phyloP scores from a whole-genome alignment of 2,888 invertebrate species.

The Eulithis testata region DNA sequence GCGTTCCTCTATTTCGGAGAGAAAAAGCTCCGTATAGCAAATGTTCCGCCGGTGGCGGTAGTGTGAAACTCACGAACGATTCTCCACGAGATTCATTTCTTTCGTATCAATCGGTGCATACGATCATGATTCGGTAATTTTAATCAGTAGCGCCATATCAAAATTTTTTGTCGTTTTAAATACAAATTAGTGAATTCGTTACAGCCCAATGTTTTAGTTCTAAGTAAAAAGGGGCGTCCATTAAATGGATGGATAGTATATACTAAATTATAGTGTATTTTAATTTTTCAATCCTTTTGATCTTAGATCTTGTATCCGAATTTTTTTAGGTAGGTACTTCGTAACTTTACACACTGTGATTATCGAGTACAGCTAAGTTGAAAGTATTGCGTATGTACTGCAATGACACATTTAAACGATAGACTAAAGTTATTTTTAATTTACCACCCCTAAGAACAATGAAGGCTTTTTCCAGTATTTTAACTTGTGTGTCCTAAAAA shows the following conservation, averaged over 20 bases:
- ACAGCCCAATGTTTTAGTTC: constrained; percentile 56
- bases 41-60: constrained; percentile 32
- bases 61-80: neutral
- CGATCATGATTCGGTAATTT: constrained; percentile 23
- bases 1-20: constrained; percentile 74
- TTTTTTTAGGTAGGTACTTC: constrained; percentile 28
- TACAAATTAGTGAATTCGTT: constrained; percentile 50
- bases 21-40: constrained; percentile 79
- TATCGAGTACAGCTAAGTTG: constrained; percentile 40
- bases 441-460: constrained; percentile 18
- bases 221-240: constrained; percentile 59
- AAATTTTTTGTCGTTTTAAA: constrained; percentile 48
- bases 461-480: constrained; percentile 54
- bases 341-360: constrained; percentile 48
- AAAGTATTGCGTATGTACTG: constrained; percentile 25
- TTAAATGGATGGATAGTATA: constrained; percentile 70
- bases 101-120: constrained; percentile 13
- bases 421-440: constrained; percentile 21
- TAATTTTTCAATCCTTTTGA: constrained; percentile 46
- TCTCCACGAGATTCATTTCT: constrained; percentile 40
- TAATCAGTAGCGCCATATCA: constrained; percentile 56
- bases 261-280: constrained; percentile 58
- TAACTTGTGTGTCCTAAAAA: constrained; percentile 11
- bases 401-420: constrained; percentile 11
- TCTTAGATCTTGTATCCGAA: constrained; percentile 49